A percentile compares a stretch with the other conserved stretches of the same genome.
phyloP scores from a whole-genome alignment of 2,888 invertebrate species.

The Sphaerophoria taeniata region DNA sequence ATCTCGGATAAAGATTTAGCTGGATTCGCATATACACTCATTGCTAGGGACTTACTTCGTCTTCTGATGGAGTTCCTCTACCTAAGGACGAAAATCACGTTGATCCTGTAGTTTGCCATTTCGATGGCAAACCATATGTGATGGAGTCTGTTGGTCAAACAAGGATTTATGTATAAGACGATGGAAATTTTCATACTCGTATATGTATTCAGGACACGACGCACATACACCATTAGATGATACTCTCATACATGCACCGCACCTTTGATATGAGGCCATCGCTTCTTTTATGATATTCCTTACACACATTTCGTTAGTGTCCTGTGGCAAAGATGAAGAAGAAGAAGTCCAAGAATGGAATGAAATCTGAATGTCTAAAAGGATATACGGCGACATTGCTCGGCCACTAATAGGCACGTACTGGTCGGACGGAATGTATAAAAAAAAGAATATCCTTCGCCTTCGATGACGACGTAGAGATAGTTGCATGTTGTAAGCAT shows the following conservation, averaged over 20 bases:
- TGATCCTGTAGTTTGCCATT: constrained; percentile 60
- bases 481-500: constrained; percentile 55
- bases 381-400: constrained; percentile 58
- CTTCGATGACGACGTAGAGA: constrained; percentile 56
- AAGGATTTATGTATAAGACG: constrained; percentile 46
- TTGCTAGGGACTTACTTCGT: constrained; percentile 57
- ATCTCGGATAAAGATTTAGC: constrained; percentile 54
- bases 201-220: constrained; percentile 57
- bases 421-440: background rate
- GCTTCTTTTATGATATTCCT: constrained; percentile 71
- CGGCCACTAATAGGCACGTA: constrained; percentile 72
- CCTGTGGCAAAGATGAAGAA: constrained; percentile 52
- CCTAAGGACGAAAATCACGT: constrained; percentile 21
- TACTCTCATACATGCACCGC: constrained; percentile 7
- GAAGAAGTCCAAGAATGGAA: constrained; percentile 57
- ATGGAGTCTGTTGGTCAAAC: constrained; percentile 32
- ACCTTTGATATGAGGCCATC: constrained; percentile 59
- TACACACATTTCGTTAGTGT: constrained; percentile 64
- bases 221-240: background rate
- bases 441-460: constrained; percentile 66
- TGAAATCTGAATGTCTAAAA: constrained; percentile 72
- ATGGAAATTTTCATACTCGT: constrained; percentile 1
- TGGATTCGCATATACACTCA: constrained; percentile 54
- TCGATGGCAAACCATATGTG: constrained; percentile 44
- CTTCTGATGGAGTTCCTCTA: background rate